Evolutionary conservation across 2,113 vertebrate genomes (phyloP), one percentile per base, ranked within the genome.

Genomic region (Ardeotis arabs): DNA sequence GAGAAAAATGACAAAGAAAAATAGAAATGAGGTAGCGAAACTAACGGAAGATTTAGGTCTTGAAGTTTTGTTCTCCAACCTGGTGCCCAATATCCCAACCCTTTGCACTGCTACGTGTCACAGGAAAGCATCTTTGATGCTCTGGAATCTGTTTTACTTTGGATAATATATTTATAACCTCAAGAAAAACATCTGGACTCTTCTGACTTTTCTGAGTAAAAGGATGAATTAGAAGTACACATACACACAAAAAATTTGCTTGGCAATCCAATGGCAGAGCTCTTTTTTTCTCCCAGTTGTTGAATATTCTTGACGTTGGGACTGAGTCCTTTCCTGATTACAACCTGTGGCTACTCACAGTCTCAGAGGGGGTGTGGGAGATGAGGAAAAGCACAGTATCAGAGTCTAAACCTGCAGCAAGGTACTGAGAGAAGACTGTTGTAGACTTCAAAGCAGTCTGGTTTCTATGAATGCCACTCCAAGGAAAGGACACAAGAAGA

Each of bases 31-130:
- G 9, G 24, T 6, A 52, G 29, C 4, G 18, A 72, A 49, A 49
- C 3, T 18, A 75, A 44, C 29, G 37, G 56, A 45, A 74, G 25
- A n/a, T 28, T 11, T 10, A 62, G 25, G 25, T 50, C 27, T 49
- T 22, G 10, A 74, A 72, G 4, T 67, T 95, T 27, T 35, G 23
- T 20, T 70, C 14, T 69, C 69, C 12, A n/a, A 21, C 21, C 3
- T 6, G 12, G 23, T 52, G 44, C 17, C 62, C 6, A 2, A 2
- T 39, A 63, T 25, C 58, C n/a, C 1, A 3, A 12, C 6, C 1
- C 14, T 59, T 83, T 4, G 23, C 37, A 31, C 14, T 73, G 24
- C 17, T 49, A 6, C 3, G 2, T 3, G 41, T 25, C 52, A 45
- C 35, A 83, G 37, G 20, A 88, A 79, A 90, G 4, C 13, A 27